Conservation (phyloP, 2,113 vertebrate species). For the Poeciliopsis occidentalis region DNA sequence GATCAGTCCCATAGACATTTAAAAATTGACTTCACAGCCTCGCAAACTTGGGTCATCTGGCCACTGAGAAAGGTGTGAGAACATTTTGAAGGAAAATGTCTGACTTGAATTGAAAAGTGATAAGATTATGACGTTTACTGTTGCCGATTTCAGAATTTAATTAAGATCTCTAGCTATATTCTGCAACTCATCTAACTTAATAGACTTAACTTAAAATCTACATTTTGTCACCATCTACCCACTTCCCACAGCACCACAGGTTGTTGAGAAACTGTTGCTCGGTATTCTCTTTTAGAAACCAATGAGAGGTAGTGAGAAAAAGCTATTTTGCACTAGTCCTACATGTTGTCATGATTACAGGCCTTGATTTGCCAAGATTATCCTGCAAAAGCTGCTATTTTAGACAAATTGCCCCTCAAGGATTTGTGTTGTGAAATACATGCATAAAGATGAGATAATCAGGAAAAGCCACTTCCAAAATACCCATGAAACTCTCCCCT, state of each 20-base stretch:
- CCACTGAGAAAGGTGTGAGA: not conserved
- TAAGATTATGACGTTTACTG: not conserved
- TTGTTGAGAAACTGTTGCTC: not conserved
- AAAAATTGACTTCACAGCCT: not conserved
- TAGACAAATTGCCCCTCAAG: slow-evolving; percentile 6
- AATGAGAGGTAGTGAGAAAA: slow-evolving; percentile 9
- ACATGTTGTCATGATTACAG: slow-evolving; percentile 9
- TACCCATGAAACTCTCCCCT: not conserved
- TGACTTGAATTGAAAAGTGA: not conserved
- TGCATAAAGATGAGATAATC: not conserved
- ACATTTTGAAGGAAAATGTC: not conserved
- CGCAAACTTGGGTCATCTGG: not conserved
- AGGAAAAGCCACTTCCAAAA: not conserved
- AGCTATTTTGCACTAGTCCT: not conserved
- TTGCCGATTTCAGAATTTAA: not conserved
- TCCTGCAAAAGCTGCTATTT: slow-evolving; percentile 2
- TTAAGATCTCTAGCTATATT: not conserved
- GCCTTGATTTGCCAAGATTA: slow-evolving; percentile 23
- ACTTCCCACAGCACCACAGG: not conserved
- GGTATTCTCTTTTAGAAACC: slow-evolving; percentile 1
- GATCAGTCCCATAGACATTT: not conserved
- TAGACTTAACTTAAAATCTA: not conserved
- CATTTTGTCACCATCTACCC: not conserved
- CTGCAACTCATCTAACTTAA: not conserved
- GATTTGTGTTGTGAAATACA: not conserved